Base-by-base conservation (phyloP, 2,888 invertebrate species). In the Agonopterix arenella region DNA sequence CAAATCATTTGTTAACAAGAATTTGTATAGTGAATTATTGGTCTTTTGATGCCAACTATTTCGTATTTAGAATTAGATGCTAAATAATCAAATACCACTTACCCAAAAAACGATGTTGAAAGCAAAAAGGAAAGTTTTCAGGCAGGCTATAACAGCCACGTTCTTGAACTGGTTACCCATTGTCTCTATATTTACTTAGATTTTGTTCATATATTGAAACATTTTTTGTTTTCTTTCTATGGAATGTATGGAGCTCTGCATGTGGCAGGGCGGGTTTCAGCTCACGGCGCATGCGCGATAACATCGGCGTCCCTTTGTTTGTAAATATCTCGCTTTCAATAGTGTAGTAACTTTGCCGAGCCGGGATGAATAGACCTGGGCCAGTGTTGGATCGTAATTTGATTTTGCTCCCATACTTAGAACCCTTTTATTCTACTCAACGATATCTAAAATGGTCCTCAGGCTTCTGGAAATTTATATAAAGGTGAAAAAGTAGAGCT, bases 51-150 rank as follows among this genome's bases (percentile, higher is more conserved):
- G 28, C 28, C 7, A 5, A 28, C 5, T 28, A 7, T 28, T 5
- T 28, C 28, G 44, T 51, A 37, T 44, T 11, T 28, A 28, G 7
- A 7, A 28, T 28, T 5, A 28, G 28, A 28, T 28, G 28, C 7
- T 28, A 5, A 28, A 28, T 28, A 28, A 28, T 28, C 28, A 28
- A 28, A 28, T 38, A 36, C 13, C 13, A 89, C 94, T 92, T 81
- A 96, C 96, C 95, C 94, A 95, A 80, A 96, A 95, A 36, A 93
- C 82, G 61, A 95, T 90, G 81, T 96, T 96, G 84, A 95, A 96
- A 49, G 94, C 82, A 90, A 95, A 94, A 54, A 96, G 86, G 42
- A 95, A 83, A 1, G 93, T 93, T 75, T 95, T 96, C 84, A 95
- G 91, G 76, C 94, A 95, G 57, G 93, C 93, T 78, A 94, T 93